These are phyloP conservation scores for Octomys mimax DNA, from an alignment of 2,797 vertebrate species.

Conservation along the genomic window DNA sequence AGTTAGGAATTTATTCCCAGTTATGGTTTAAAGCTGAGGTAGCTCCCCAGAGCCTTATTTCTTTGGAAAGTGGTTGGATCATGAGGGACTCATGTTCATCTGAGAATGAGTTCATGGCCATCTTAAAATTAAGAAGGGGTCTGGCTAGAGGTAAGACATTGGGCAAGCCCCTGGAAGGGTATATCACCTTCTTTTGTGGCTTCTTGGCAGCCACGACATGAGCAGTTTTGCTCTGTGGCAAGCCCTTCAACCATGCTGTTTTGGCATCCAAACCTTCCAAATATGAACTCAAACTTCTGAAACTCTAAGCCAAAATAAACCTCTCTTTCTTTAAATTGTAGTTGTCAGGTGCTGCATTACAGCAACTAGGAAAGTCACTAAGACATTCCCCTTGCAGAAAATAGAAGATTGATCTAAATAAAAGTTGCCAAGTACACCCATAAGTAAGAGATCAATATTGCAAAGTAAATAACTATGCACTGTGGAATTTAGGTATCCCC, in stretches of 20 bases:
- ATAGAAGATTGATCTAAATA: background rate
- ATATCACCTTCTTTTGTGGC: background rate
- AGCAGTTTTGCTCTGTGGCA: background rate
- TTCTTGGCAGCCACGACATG: background rate
- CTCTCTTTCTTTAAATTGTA: background rate
- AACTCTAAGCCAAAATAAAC: background rate
- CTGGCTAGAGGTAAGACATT: background rate
- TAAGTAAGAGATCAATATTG: background rate
- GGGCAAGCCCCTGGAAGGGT: background rate
- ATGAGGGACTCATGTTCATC: background rate
- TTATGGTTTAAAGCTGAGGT: background rate
- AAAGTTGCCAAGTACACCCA: background rate
- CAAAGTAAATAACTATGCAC: background rate
- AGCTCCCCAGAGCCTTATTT: background rate
- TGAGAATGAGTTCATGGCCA: background rate
- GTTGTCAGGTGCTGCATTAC: background rate
- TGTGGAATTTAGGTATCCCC: background rate
- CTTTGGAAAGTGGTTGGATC: background rate
- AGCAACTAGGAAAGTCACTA: background rate
- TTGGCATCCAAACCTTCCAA: background rate
- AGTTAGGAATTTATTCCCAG: background rate
- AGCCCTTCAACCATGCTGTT: background rate
- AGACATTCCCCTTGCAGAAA: background rate
- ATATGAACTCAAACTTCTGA: background rate
- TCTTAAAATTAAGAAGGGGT: background rate